Evolutionary conservation across 1,140 invertebrate species (phyloP), one percentile per base, ranked within the genome.

Genomic region (Tetramorium parvispinum): DNA sequence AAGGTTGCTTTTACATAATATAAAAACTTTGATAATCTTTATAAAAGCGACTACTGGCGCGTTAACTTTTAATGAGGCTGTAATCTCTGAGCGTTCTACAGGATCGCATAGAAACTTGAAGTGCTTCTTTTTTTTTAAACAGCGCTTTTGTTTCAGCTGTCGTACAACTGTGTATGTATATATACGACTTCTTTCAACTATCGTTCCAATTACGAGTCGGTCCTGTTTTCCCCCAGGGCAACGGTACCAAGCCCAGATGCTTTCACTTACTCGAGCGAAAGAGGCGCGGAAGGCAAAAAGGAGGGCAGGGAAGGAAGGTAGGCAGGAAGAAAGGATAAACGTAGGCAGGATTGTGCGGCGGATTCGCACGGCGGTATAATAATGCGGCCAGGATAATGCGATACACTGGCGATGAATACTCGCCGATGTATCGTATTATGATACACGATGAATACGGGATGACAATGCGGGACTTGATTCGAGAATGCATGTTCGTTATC

Each of bases 391-490:
- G 55, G 40, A 89, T 86, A 82, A 87, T 71, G 24, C 86, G 81
- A 90, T 89, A 91, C 93, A 93, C 91, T 83, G 83, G 63, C 85
- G 89, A 91, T 92, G 93, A 94, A 94, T 93, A 40, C 59, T 55
- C 46, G 63, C 63, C 46, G 65, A 81, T 81, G 77, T 70, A 55
- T 81, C 77, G 77, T 81, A 81, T 81, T 81, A 70, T 81, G 77
- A 81, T 81, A 70, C 27, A 55, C n/a, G 81, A 83, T 75, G 81
- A 59, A 88, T 83, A 40, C 51, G 18, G 85, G 89, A 89, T 90
- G 91, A 94, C 93, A 94, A 94, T 94, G 91, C 93, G 85, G 77
- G 87, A 92, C 91, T 93, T 93, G 93, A 93, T 93, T 94, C 91
- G 65, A 92, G 91, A 93, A 94, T 89, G 87, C 89, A 86, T 91